phyloP scores from a whole-genome alignment of 2,113 vertebrate species.

The Burhinus oedicnemus region DNA sequence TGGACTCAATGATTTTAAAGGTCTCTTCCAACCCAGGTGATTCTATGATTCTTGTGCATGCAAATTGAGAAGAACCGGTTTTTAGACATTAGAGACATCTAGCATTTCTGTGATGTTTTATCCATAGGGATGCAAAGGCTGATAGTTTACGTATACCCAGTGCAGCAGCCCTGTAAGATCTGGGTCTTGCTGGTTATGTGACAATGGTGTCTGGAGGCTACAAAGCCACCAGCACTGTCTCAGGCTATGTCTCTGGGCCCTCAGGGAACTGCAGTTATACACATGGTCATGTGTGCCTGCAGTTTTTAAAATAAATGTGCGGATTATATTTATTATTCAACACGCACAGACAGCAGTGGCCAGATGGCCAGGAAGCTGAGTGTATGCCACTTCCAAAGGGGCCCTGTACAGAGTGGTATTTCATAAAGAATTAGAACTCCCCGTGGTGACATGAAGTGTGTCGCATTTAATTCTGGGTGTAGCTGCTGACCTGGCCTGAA shows the following conservation, averaged over 20 bases:
- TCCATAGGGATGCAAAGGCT: not conserved
- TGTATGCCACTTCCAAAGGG: not conserved
- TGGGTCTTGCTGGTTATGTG: not conserved
- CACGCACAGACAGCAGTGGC: not conserved
- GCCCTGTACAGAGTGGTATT: not conserved
- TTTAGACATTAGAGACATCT: not conserved
- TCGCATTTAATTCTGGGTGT: conserved; percentile 20
- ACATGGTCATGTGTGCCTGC: not conserved
- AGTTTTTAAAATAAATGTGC: not conserved
- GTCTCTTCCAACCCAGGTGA: too few relatives aligned
- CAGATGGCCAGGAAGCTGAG: conserved; percentile 36
- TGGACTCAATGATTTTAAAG: too few relatives aligned
- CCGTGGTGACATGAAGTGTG: not conserved
- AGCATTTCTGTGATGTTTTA: not conserved
- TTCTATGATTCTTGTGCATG: not conserved
- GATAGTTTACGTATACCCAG: not conserved
- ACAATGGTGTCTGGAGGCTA: not conserved
- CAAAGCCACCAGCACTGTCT: not conserved
- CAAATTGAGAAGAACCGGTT: not conserved
- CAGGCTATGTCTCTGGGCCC: not conserved
- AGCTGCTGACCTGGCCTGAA: conserved; percentile 40
- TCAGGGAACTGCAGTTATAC: not conserved
- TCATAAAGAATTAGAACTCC: conserved; percentile 1
- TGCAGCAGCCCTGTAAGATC: not conserved
- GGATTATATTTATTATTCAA: conserved; percentile 4